Evolutionary conservation across 2,888 invertebrate genomes (phyloP).

Genomic region (Stenoptilia bipunctidactyla): DNA sequence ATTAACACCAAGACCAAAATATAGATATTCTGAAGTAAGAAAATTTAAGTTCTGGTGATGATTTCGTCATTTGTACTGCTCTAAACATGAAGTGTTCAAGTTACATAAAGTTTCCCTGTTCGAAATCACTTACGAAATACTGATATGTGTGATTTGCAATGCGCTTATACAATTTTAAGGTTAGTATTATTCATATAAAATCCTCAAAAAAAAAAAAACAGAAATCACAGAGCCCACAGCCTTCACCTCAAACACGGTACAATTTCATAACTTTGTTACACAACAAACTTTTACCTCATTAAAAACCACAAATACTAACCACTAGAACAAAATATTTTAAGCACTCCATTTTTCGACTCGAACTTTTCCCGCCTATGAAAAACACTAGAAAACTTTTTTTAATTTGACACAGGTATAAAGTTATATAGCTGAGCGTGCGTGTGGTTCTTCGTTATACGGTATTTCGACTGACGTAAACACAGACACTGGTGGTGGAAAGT

Average conservation of each 20-base stretch:
- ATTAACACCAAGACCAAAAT: no score
- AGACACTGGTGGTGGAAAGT: constrained; percentile 17
- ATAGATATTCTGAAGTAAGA: no score
- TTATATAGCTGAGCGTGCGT: constrained; percentile 19
- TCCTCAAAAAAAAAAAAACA: neutral
- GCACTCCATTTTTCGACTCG: constrained; percentile 20
- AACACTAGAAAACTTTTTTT: neutral
- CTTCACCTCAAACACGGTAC: neutral
- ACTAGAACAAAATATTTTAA: constrained; percentile 21
- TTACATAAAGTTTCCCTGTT: no score
- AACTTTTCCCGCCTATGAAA: constrained; percentile 12
- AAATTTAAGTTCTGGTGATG: no score
- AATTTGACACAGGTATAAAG: constrained; percentile 2
- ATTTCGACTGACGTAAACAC: constrained; percentile 23
- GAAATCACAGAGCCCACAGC: neutral
- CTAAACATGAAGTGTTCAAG: no score
- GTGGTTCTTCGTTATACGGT: constrained; percentile 20
- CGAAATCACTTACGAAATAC: no score
- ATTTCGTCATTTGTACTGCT: no score
- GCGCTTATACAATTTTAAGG: no score
- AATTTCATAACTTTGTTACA: neutral
- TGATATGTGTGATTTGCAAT: no score
- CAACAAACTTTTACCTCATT: neutral
- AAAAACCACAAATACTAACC: constrained; percentile 19
- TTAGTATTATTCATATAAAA: no score